phyloP scores from a whole-genome alignment of 2,888 invertebrate genomes.

The Hypsopygia costalis region DNA sequence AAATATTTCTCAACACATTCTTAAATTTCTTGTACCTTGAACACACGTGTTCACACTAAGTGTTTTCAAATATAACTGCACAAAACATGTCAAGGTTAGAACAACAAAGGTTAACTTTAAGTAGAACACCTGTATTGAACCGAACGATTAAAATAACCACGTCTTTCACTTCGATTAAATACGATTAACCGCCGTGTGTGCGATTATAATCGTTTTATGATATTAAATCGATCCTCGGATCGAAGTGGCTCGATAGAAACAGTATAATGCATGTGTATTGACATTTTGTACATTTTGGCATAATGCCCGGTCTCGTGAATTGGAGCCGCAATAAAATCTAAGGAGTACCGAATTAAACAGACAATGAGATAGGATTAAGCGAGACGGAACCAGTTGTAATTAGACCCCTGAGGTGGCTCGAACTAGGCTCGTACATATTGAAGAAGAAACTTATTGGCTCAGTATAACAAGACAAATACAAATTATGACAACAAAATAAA shows the following conservation, averaged over 20 bases:
- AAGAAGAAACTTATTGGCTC: too few species aligned
- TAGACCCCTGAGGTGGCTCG: too few species aligned
- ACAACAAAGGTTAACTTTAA: constrained; percentile 26
- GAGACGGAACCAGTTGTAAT: constrained; percentile 40
- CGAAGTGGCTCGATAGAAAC: constrained; percentile 38
- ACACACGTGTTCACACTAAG: constrained; percentile 24
- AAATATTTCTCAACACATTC: constrained; percentile 25
- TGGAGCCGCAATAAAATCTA: constrained; percentile 62
- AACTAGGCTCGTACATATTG: too few species aligned
- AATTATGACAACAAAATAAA: too few species aligned
- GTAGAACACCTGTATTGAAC: constrained; percentile 15
- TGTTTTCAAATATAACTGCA: constrained; percentile 47
- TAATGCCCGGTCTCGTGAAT: constrained; percentile 52
- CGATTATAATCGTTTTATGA: constrained; percentile 4
- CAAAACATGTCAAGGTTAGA: constrained; percentile 52
- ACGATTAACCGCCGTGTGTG: not conserved
- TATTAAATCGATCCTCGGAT: constrained; percentile 28
- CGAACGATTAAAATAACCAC: not conserved
- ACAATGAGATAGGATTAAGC: constrained; percentile 45
- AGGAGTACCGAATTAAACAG: constrained; percentile 57
- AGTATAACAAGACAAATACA: too few species aligned
- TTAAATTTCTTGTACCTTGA: constrained; percentile 38
- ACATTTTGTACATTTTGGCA: constrained; percentile 70
- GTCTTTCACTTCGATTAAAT: constrained; percentile 2
- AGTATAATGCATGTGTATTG: constrained; percentile 72